A percentile compares a stretch with the other conserved stretches of the same genome.
Conservation (phyloP, 1,140 invertebrate species). For the Caenorhabditis latens region DNA sequence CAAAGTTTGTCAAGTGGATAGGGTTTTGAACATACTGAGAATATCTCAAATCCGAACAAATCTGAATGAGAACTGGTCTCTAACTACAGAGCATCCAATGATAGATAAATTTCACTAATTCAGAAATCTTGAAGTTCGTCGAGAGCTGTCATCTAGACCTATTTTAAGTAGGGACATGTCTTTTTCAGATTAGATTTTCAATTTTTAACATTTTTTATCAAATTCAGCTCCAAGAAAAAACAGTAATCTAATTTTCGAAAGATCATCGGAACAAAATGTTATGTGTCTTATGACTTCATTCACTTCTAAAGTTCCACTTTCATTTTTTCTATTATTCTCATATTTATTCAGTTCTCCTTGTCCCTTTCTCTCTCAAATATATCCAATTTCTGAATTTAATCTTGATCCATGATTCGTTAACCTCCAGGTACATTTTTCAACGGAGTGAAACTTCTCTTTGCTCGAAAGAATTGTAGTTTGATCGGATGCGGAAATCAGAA, state of each 20-base stretch:
- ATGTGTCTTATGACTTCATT: not conserved
- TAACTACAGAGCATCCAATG: no score
- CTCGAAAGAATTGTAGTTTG: not conserved
- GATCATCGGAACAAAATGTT: not conserved
- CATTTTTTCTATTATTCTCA: not conserved
- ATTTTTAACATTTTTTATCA: no score
- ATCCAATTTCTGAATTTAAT: not conserved
- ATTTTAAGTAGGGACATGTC: no score
- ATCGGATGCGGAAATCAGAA: conserved; percentile 19
- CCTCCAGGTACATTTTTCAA: not conserved
- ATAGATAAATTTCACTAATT: no score
- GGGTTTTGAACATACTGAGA: no score
- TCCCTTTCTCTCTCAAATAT: not conserved
- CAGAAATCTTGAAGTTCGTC: no score
- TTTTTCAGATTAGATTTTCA: no score
- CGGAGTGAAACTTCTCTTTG: not conserved
- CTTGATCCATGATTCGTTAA: conserved; percentile 2
- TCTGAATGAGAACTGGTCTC: no score
- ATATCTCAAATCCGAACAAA: no score
- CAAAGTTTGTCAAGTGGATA: no score
- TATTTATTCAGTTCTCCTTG: not conserved
- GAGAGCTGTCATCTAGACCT: no score
- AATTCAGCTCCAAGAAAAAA: no score
- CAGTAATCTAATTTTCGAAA: not conserved
- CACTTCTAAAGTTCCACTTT: not conserved